Base-by-base conservation (phyloP, 2,113 vertebrate genomes). In the Mus pahari region DNA sequence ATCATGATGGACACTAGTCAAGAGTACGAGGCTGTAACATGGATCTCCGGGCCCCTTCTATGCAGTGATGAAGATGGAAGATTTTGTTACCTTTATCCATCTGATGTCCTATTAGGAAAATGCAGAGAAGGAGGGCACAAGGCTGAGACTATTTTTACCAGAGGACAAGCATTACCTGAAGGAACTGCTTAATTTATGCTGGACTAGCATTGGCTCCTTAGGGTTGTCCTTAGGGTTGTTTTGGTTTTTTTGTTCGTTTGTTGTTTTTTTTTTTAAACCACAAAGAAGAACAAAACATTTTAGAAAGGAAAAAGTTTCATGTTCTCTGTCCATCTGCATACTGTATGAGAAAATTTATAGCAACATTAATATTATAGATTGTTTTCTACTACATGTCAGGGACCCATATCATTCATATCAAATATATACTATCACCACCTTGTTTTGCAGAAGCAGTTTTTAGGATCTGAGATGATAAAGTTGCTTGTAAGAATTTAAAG, bases 71-170 rank as follows among this genome's bases (percentile, higher is more conserved):
- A 94, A 3, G 50, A 48, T 62, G 48, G n/a, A 81, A 58, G 33
- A 66, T 66, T 82, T 89, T 42, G 68, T 12, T 11, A 28, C 26
- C 58, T 94, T 79, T 28, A 19, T 53, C 17, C 33, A 89, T 48
- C 11, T 42, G 45, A 53, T 62, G 12, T 19, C 39, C n/a, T 86
- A 20, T 45, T 89, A 36, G 28, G 82, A 20, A 17, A 11, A 42
- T 79, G 3, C 4, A 60, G 50, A 45, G 3, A 26, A 45, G 24
- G 2, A 1, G 17, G 10, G 24, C 58, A 12, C 45, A 90, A 78
- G 74, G 71, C 73, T 73, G 74, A 75, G 48, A 70, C 70, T 75
- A 31, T 48, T 92, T 95, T 95, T 88, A 62, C 60, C 11, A 26
- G 19, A 66, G 28, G 2, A 13, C 26, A 92, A 84, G 53, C 42